Percentiles rank a stretch among this genome's conserved stretches.
Evolutionary conservation across 2,797 vertebrate genomes (phyloP).

Genomic region (Streptopelia turtur): DNA sequence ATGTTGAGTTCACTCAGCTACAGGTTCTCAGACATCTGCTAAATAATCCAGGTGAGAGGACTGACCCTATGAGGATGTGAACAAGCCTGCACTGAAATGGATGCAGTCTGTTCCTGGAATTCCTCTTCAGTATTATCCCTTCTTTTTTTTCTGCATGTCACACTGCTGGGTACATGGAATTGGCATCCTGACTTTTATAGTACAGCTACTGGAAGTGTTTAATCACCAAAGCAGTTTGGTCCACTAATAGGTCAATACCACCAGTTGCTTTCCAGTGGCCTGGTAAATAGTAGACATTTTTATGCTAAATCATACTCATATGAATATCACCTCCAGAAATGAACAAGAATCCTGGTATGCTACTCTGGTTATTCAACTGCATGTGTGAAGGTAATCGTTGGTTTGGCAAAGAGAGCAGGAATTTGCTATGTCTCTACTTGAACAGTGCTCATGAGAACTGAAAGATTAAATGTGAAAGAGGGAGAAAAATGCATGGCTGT

Average conservation of each 20-base stretch:
- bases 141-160: not conserved
- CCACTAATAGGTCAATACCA: not conserved
- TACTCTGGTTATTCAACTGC: not conserved
- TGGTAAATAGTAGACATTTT: not conserved
- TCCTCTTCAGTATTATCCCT: not conserved
- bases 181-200: not conserved
- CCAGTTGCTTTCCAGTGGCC: not conserved
- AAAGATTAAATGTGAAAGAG: not conserved
- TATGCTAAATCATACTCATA: not conserved
- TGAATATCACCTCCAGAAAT: not conserved
- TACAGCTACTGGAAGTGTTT: not conserved
- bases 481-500: not conserved
- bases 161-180: not conserved
- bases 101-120: not conserved
- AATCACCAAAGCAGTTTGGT: not conserved
- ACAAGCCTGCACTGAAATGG: not conserved
- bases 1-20: not conserved
- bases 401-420: slow-evolving; percentile 1
- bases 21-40: not conserved
- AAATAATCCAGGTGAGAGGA: not conserved
- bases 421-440: not conserved
- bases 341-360: not conserved
- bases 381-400: not conserved
- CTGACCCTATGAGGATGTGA: not conserved
- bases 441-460: not conserved